Evolutionary conservation across 1,140 invertebrate genomes (phyloP).

Genomic region (Cephus cinctus): DNA sequence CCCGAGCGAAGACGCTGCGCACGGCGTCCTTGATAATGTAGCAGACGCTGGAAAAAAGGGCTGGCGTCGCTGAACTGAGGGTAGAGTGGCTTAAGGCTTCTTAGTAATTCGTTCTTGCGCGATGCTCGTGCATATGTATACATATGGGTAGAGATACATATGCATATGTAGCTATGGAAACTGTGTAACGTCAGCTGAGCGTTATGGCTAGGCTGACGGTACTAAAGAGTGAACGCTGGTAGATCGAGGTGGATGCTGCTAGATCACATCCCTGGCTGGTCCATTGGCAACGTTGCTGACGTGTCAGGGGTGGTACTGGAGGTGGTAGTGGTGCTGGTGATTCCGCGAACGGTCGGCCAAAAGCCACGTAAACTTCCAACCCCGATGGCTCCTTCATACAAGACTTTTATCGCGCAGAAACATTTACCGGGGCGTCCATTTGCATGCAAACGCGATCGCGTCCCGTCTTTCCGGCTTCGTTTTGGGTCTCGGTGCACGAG

Average conservation of each 20-base stretch:
- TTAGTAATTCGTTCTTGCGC: constrained; percentile 44
- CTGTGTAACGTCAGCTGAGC: too few species aligned
- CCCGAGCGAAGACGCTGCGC: too few species aligned
- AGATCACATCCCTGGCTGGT: neutral
- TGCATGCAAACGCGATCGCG: constrained; percentile 41
- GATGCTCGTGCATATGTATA: constrained; percentile 20
- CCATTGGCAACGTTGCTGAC: too few species aligned
- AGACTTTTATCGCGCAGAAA: constrained; percentile 43
- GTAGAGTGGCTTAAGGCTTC: constrained; percentile 42
- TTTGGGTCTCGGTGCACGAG: constrained; percentile 8
- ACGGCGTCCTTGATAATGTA: constrained; percentile 42
- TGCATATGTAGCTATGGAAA: constrained; percentile 18
- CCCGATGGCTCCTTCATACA: constrained; percentile 29
- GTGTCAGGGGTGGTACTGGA: too few species aligned
- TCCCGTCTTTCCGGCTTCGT: constrained; percentile 24
- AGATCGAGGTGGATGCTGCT: neutral
- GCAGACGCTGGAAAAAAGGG: constrained; percentile 26
- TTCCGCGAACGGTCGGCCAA: constrained; percentile 13
- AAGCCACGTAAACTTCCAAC: constrained; percentile 38
- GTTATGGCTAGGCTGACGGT: too few species aligned
- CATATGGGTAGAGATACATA: constrained; percentile 5
- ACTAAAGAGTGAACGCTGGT: neutral
- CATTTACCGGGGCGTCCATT: constrained; percentile 39
- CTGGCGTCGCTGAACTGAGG: constrained; percentile 10
- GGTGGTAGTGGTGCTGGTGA: too few species aligned